Conservation (phyloP, 2,113 vertebrate genomes). For the Microtus richardsoni region DNA sequence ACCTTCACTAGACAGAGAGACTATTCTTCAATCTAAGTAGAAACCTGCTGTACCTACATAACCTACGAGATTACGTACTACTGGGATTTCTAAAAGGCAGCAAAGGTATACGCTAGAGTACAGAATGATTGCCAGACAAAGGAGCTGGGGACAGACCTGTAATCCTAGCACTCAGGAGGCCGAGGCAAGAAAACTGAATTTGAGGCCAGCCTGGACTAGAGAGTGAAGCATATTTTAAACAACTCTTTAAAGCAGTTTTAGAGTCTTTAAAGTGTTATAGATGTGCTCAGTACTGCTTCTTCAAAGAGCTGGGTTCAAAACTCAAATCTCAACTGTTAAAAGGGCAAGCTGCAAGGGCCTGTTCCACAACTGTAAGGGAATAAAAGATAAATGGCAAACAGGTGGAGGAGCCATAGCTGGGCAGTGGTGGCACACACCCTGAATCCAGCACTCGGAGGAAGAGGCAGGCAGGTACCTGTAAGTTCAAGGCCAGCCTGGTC, state of each 20-base stretch:
- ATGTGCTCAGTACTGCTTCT: slow-evolving; percentile 28
- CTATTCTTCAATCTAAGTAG: not conserved
- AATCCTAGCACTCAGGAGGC: not conserved
- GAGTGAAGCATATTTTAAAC: not conserved
- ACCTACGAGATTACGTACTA: not conserved
- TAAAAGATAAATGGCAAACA: not conserved
- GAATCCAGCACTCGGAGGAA: not conserved
- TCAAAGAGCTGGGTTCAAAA: slow-evolving; percentile 26
- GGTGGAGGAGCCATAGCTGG: not conserved
- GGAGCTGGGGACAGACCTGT: not conserved
- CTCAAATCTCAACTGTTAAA: slow-evolving; percentile 23
- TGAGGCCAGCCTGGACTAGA: not conserved
- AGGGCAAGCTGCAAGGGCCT: slow-evolving; percentile 22
- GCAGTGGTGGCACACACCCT: not conserved
- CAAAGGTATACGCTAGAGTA: not conserved
- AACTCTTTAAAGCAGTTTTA: not conserved
- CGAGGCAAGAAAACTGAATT: not conserved
- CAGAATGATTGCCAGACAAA: not conserved
- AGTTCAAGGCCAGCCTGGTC: not conserved
- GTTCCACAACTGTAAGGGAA: slow-evolving; percentile 1
- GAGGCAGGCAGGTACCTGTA: not conserved
- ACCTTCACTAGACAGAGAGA: not conserved
- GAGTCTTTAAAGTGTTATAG: not conserved
- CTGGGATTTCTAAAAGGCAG: not conserved
- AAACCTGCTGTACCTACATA: not conserved